Evolutionary conservation across 2,888 invertebrate species (phyloP).

Genomic region (Ormyrus labotus): DNA sequence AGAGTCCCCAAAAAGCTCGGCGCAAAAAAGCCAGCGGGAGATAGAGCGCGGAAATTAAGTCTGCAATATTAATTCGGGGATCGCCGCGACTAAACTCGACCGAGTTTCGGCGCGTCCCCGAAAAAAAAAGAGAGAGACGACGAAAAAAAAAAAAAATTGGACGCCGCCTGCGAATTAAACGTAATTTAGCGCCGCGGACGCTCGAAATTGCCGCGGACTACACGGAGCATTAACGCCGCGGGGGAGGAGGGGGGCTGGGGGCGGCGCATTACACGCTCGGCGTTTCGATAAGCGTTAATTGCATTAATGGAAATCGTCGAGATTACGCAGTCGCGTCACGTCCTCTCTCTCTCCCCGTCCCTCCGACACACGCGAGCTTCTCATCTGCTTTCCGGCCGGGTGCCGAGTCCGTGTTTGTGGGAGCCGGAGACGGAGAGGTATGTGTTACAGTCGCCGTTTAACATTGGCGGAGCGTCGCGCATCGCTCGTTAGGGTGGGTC

Average conservation of each 20-base stretch:
- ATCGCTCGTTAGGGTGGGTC: constrained; percentile 12
- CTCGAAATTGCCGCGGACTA: neutral
- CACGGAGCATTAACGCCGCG: neutral
- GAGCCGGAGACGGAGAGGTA: neutral
- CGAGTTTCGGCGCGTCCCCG: constrained; percentile 21
- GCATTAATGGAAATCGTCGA: constrained; percentile 52
- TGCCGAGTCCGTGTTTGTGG: neutral
- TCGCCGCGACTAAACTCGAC: constrained; percentile 26
- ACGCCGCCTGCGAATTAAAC: constrained; percentile 19
- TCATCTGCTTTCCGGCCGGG: too few species aligned
- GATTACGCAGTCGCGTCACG: constrained; percentile 53
- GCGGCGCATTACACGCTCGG: constrained; percentile 38
- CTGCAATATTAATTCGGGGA: constrained; percentile 69
- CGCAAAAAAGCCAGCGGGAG: too few species aligned
- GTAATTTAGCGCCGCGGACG: constrained; percentile 21
- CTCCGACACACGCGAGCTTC: neutral
- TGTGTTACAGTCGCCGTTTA: constrained; percentile 2
- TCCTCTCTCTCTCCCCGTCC: neutral
- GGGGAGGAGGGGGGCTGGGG: neutral
- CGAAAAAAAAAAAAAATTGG: neutral
- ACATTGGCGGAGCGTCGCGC: constrained; percentile 11
- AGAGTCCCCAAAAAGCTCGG: too few species aligned
- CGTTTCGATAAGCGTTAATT: constrained; percentile 53
- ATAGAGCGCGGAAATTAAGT: constrained; percentile 65
- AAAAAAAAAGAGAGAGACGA: neutral